Evolutionary conservation across 2,113 vertebrate genomes (phyloP).

Genomic region (Chaenogobius annularis): DNA sequence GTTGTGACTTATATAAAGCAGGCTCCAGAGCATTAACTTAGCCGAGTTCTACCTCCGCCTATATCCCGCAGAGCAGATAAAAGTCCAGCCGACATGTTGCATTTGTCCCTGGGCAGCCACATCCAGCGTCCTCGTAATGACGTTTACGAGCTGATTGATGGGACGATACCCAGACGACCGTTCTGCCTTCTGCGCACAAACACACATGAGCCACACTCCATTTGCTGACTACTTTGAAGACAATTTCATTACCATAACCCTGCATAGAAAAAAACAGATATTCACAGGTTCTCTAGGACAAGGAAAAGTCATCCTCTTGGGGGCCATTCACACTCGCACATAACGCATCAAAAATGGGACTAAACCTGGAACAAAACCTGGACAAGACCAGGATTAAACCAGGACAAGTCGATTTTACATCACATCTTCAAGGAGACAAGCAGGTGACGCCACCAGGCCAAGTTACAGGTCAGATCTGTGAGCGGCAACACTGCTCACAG

Average conservation of each 20-base stretch:
- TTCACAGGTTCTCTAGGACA: background rate
- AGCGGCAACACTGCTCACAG: too few species aligned
- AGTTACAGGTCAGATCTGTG: background rate
- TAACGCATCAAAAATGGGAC: background rate
- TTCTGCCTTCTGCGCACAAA: background rate
- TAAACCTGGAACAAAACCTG: background rate
- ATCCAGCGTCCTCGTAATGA: conserved; percentile 40
- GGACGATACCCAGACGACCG: conserved; percentile 53
- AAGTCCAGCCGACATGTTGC: conserved; percentile 46
- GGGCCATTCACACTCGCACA: background rate
- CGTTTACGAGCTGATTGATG: conserved; percentile 69
- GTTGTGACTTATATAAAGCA: conserved; percentile 56
- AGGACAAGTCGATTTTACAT: background rate
- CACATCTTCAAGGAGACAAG: background rate
- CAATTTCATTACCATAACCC: conserved; percentile 14
- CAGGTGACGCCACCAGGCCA: background rate
- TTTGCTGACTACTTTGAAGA: conserved; percentile 2
- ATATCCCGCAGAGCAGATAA: conserved; percentile 44
- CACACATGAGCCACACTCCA: background rate
- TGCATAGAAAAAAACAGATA: conserved; percentile 15
- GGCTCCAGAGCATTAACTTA: conserved; percentile 22
- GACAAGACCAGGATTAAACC: background rate
- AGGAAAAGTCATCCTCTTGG: background rate
- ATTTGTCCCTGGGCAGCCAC: conserved; percentile 32
- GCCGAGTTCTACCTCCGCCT: conserved; percentile 27